phyloP scores from a whole-genome alignment of 2,888 invertebrate genomes.

The Pristionchus exspectatus region DNA sequence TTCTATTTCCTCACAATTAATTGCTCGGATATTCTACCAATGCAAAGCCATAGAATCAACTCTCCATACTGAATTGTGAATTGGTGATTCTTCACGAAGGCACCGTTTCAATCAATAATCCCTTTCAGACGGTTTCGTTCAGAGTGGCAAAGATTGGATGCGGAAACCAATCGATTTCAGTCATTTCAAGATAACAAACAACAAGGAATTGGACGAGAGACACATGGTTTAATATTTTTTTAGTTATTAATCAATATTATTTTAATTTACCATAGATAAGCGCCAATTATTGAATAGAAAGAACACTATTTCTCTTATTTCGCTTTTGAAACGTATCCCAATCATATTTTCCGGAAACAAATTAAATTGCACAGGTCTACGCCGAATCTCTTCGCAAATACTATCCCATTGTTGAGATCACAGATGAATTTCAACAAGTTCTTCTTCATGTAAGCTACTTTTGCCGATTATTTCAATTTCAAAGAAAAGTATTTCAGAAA shows the following conservation, averaged over 20 bases:
- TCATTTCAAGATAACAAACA: slow-evolving; percentile 48
- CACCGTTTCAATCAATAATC: neutral
- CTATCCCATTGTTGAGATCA: neutral
- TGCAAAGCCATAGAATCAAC: too few species aligned
- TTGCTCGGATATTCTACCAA: too few species aligned
- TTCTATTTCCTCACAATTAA: too few species aligned
- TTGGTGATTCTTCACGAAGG: neutral
- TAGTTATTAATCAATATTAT: neutral
- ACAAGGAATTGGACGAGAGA: neutral
- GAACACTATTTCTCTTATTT: neutral
- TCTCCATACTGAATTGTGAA: too few species aligned
- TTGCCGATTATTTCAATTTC: neutral
- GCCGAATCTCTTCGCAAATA: slow-evolving; percentile 46
- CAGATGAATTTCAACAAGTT: too few species aligned
- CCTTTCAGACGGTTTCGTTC: neutral
- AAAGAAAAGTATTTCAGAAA: slow-evolving; percentile 31
- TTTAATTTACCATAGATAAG: neutral
- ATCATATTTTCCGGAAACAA: too few species aligned
- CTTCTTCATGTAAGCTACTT: neutral
- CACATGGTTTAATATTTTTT: slow-evolving; percentile 5
- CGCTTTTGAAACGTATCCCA: neutral
- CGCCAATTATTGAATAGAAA: neutral
- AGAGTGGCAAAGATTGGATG: slow-evolving; percentile 46
- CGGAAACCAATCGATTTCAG: slow-evolving; percentile 13
- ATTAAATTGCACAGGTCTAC: neutral